Percentiles rank a stretch among this genome's conserved stretches.
Conservation (phyloP, 2,113 vertebrate genomes). For the Sprattus sprattus region DNA sequence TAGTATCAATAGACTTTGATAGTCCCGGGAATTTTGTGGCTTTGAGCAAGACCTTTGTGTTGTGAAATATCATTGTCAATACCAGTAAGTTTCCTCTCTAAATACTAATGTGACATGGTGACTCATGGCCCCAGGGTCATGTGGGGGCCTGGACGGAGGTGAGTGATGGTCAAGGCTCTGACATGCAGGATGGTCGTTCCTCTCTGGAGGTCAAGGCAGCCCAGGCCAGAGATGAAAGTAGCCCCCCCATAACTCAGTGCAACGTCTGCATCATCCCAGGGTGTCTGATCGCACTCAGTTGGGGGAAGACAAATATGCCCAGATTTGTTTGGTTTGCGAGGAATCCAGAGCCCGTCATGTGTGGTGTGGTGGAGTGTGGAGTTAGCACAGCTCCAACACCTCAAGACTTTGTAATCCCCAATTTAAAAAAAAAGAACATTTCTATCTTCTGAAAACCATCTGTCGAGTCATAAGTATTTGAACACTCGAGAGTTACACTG, state of each 20-base stretch:
- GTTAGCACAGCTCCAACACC: neutral
- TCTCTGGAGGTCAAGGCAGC: neutral
- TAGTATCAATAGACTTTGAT: neutral
- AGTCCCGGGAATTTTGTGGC: neutral
- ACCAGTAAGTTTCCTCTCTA: neutral
- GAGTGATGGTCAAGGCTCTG: neutral
- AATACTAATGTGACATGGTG: neutral
- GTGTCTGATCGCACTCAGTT: constrained; percentile 49
- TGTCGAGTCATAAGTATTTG: neutral
- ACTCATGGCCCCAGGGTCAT: neutral
- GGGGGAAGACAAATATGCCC: constrained; percentile 56
- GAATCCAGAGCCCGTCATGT: constrained; percentile 12
- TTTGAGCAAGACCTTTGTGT: neutral
- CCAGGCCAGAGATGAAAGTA: constrained; percentile 60
- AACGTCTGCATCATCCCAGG: constrained; percentile 26
- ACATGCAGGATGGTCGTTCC: constrained; percentile 14
- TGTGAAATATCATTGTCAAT: neutral
- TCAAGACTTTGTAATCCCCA: neutral
- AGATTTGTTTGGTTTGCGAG: constrained; percentile 44
- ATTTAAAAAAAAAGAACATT: neutral
- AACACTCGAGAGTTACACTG: neutral
- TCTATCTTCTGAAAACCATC: neutral
- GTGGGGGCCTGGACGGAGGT: neutral
- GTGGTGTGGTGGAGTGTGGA: constrained; percentile 29
- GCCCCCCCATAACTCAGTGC: constrained; percentile 45